A percentile compares a stretch with the other conserved stretches of the same genome.
These are phyloP conservation scores for Sarcophaga variegata DNA, from an alignment of 2,888 invertebrate genomes.

Conservation along the genomic window DNA sequence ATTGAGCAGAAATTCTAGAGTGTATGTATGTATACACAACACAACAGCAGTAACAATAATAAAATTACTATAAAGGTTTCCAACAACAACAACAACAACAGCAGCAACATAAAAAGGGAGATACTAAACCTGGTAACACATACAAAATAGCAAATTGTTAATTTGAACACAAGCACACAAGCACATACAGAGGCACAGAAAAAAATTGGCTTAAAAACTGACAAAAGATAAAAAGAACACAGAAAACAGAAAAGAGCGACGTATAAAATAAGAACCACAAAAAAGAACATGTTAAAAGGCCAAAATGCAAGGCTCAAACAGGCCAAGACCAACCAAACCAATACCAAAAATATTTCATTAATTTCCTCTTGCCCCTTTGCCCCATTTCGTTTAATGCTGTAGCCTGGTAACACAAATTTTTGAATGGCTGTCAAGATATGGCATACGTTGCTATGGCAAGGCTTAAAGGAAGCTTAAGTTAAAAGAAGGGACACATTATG, in stretches of 20 bases:
- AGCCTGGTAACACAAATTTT: no score
- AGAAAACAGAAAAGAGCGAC: background rate
- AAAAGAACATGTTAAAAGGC: constrained; percentile 48
- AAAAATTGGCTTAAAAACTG: background rate
- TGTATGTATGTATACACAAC: constrained; percentile 4
- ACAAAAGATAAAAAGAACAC: background rate
- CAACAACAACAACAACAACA: background rate
- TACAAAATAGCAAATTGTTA: constrained; percentile 28
- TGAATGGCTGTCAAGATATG: background rate
- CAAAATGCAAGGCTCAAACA: constrained; percentile 15
- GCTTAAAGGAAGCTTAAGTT: constrained; percentile 61
- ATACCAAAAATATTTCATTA: no score
- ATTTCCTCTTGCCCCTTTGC: no score
- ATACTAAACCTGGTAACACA: background rate
- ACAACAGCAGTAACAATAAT: background rate
- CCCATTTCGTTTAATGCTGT: no score
- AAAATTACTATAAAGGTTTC: background rate
- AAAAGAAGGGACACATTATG: constrained; percentile 51
- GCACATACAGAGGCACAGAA: no score
- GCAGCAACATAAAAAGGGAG: background rate
- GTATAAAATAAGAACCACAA: background rate
- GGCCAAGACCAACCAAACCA: constrained; percentile 2
- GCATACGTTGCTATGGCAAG: constrained; percentile 4
- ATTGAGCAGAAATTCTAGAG: constrained; percentile 27
- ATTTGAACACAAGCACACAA: constrained; percentile 18